Conservation (phyloP, 2,888 invertebrate genomes). For the Drosophila formosana region DNA sequence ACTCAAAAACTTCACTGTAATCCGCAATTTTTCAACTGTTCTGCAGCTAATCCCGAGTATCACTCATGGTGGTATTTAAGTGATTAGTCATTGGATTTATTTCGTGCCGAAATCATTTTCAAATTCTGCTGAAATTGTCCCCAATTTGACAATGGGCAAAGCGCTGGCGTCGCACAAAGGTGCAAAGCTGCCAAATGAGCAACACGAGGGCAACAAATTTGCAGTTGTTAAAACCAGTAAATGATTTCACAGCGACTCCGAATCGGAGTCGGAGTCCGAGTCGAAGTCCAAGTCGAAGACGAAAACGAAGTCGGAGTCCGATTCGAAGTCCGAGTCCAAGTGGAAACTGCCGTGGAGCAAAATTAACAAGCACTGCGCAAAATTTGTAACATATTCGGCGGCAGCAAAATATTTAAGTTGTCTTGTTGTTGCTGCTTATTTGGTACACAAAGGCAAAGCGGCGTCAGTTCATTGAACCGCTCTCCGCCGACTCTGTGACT, state of each 20-base stretch:
- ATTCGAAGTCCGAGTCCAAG: slow-evolving; percentile 23
- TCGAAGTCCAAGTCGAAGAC: slow-evolving; percentile 12
- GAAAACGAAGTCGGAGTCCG: slow-evolving; percentile 1
- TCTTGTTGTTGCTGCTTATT: slow-evolving; percentile 57
- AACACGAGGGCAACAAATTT: slow-evolving; percentile 81
- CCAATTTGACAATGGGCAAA: slow-evolving; percentile 63
- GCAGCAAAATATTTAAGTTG: slow-evolving; percentile 74
- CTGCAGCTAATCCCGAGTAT: slow-evolving; percentile 1
- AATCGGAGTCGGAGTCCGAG: slow-evolving; percentile 1
- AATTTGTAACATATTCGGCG: slow-evolving; percentile 80
- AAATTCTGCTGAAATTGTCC: slow-evolving; percentile 53
- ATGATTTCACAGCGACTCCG: slow-evolving; percentile 71
- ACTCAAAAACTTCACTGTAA: neutral
- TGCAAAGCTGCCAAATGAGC: slow-evolving; percentile 80
- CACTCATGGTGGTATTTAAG: neutral
- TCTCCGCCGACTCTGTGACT: slow-evolving; percentile 68
- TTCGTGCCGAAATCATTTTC: slow-evolving; percentile 27
- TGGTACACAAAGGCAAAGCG: slow-evolving; percentile 70
- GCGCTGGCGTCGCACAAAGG: slow-evolving; percentile 53
- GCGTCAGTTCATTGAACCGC: slow-evolving; percentile 68
- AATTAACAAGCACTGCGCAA: slow-evolving; percentile 70
- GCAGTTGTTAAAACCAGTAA: slow-evolving; percentile 80
- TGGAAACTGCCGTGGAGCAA: slow-evolving; percentile 46
- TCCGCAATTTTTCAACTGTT: slow-evolving; percentile 10
- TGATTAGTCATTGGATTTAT: slow-evolving; percentile 40